Percentiles rank a stretch among this genome's conserved stretches.
Conservation (phyloP, 1,140 invertebrate species). For the Drosophila parabipectinata region DNA sequence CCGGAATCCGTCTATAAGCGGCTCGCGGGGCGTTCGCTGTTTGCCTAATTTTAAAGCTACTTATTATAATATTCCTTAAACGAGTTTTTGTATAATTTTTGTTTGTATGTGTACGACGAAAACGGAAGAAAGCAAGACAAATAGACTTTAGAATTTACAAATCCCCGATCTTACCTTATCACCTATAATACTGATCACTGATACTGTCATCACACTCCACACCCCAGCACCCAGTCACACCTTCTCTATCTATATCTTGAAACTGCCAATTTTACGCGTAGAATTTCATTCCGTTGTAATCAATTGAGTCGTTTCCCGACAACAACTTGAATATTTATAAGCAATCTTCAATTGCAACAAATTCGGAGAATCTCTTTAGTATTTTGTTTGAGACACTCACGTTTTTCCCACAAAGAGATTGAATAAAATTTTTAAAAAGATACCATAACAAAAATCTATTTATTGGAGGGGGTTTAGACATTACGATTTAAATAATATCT, state of each 20-base stretch:
- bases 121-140: slow-evolving; percentile 76
- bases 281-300: slow-evolving; percentile 39
- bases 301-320: slow-evolving; percentile 41
- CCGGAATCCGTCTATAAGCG: slow-evolving; percentile 89
- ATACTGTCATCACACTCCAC: slow-evolving; percentile 23
- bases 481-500: too few relatives aligned
- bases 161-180: slow-evolving; percentile 69
- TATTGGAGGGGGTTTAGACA: background rate
- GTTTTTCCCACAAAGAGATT: slow-evolving; percentile 70
- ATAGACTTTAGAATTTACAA: slow-evolving; percentile 84
- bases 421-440: slow-evolving; percentile 77
- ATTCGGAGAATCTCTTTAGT: slow-evolving; percentile 66
- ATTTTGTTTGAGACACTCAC: slow-evolving; percentile 54
- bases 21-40: slow-evolving; percentile 51
- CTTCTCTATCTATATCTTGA: slow-evolving; percentile 38
- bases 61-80: slow-evolving; percentile 82
- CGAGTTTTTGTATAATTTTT: slow-evolving; percentile 76
- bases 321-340: slow-evolving; percentile 55
- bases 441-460: slow-evolving; percentile 55
- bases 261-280: slow-evolving; percentile 63
- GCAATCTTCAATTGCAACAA: slow-evolving; percentile 26
- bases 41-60: slow-evolving; percentile 82
- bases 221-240: slow-evolving; percentile 21
- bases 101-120: slow-evolving; percentile 77
- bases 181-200: slow-evolving; percentile 37